These are phyloP conservation scores for Crenuchus spilurus DNA, from an alignment of 2,797 vertebrate species.

Conservation along the genomic window DNA sequence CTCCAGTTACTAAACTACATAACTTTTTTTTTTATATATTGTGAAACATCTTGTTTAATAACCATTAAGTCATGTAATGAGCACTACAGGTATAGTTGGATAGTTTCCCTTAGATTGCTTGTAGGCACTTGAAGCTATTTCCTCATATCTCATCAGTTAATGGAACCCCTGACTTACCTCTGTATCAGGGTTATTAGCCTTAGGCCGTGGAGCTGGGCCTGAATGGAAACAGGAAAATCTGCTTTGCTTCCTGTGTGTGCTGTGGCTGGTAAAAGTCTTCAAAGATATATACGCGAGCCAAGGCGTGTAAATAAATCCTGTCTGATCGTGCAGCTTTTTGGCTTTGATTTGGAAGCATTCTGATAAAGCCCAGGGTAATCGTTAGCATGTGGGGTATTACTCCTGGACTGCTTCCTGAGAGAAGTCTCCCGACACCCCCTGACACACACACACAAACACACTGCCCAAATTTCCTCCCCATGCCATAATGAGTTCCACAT, in stretches of 20 bases:
- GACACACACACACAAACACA: constrained; percentile 3
- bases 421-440: constrained; percentile 3
- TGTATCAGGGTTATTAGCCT: background rate
- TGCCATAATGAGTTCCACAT: constrained; percentile 58
- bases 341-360: constrained; percentile 24
- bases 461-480: constrained; percentile 27
- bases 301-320: constrained; percentile 38
- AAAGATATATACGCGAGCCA: constrained; percentile 19
- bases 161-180: background rate
- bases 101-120: background rate
- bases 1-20: too few relatives aligned
- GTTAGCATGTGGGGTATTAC: constrained; percentile 49
- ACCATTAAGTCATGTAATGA: background rate
- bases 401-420: constrained; percentile 44
- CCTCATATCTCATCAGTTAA: background rate
- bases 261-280: constrained; percentile 28
- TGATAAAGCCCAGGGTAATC: constrained; percentile 54
- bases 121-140: background rate
- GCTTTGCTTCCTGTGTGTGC: constrained; percentile 4
- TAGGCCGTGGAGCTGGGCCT: background rate
- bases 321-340: constrained; percentile 13
- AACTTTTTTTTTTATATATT: background rate
- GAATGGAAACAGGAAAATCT: background rate
- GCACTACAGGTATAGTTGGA: too few relatives aligned
- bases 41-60: background rate